A percentile compares a stretch with the other conserved stretches of the same genome.
phyloP scores from a whole-genome alignment of 2,113 vertebrate species.

The Donacobius atricapilla region DNA sequence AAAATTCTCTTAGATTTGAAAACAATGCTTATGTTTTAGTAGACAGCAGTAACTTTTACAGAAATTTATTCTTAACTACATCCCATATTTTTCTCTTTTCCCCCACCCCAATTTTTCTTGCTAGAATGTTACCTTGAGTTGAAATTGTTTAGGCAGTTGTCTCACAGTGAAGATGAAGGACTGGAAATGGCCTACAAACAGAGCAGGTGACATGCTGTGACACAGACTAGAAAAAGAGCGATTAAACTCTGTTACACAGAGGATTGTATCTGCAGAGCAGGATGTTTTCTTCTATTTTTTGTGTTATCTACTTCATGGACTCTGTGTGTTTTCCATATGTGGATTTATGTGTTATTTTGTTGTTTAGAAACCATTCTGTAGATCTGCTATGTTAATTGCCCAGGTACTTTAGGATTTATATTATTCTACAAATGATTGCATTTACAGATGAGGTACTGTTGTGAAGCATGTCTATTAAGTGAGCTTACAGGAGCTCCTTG shows the following conservation, averaged over 20 bases:
- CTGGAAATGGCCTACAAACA: conserved; percentile 29
- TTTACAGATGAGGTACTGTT: not conserved
- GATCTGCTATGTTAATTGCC: not conserved
- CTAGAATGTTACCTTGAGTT: not conserved
- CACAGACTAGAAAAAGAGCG: not conserved
- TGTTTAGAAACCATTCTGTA: not conserved
- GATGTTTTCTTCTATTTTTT: not conserved
- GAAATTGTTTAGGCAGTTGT: not conserved
- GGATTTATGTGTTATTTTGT: not conserved
- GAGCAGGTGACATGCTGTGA: conserved; percentile 7
- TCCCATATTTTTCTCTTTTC: not conserved
- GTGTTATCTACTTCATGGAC: not conserved
- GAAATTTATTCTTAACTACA: not conserved
- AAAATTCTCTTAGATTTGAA: not conserved
- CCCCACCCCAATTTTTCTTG: not conserved
- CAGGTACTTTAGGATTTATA: not conserved
- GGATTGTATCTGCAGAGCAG: not conserved
- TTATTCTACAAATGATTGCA: not conserved
- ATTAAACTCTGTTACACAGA: not conserved
- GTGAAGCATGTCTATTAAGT: not conserved
- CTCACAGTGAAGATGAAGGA: not conserved
- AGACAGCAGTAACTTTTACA: not conserved
- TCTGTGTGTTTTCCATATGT: not conserved
- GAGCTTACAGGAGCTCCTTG: not conserved
- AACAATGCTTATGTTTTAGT: not conserved